Conservation (phyloP, 2,113 vertebrate genomes). For the Calonectris borealis region DNA sequence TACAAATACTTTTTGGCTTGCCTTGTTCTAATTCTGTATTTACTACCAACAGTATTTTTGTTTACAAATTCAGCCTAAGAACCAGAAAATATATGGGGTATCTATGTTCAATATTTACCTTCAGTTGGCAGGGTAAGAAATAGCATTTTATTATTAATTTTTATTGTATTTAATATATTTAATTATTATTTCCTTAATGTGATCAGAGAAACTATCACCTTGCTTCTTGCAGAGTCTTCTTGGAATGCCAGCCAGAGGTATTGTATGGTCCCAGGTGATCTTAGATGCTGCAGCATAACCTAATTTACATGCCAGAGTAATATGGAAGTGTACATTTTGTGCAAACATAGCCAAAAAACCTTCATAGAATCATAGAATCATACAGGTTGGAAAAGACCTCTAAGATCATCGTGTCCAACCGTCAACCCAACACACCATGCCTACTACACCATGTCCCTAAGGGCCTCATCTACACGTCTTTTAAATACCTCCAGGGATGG, state of each 20-base stretch:
- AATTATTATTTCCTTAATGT: not conserved
- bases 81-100: not conserved
- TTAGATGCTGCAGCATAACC: not conserved
- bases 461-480: too few species aligned
- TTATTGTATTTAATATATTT: not conserved
- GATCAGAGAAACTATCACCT: not conserved
- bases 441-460: too few species aligned
- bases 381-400: too few species aligned
- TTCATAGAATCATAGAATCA: too few species aligned
- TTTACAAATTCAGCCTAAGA: not conserved
- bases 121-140: not conserved
- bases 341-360: not conserved
- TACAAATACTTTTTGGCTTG: not conserved
- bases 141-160: not conserved
- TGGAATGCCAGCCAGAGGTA: not conserved
- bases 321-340: not conserved
- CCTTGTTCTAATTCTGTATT: not conserved
- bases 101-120: not conserved
- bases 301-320: not conserved
- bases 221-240: not conserved
- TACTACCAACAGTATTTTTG: not conserved
- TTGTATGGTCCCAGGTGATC: not conserved
- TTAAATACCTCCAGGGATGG: too few species aligned
- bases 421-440: too few species aligned
- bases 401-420: too few species aligned